Evolutionary conservation across 2,113 vertebrate genomes (phyloP).

Genomic region (Lophotis ruficrista): DNA sequence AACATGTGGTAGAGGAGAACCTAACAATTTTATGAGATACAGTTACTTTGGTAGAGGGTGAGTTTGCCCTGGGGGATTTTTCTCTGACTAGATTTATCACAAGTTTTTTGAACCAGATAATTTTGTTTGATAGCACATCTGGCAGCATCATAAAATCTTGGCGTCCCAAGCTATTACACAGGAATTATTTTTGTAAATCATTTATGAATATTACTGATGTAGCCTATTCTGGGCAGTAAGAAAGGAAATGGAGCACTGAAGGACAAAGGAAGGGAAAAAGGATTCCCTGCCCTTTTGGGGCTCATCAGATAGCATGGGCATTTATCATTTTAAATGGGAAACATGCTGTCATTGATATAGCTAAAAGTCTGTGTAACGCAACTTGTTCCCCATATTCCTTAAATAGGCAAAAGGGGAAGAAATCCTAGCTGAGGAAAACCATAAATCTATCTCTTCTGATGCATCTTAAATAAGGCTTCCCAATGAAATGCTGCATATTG

Average conservation of each 20-base stretch:
- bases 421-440: neutral
- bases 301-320: constrained; percentile 25
- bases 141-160: constrained; percentile 77
- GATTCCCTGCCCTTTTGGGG: constrained; percentile 32
- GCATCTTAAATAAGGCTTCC: constrained; percentile 7
- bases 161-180: constrained; percentile 73
- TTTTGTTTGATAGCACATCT: constrained; percentile 79
- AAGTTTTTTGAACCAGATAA: constrained; percentile 74
- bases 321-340: constrained; percentile 67
- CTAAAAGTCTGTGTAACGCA: constrained; percentile 43
- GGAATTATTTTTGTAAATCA: constrained; percentile 80
- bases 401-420: neutral
- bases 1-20: constrained; percentile 11
- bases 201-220: constrained; percentile 75
- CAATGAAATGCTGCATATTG: neutral
- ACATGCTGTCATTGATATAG: constrained; percentile 46
- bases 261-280: constrained; percentile 62
- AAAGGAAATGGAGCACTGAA: constrained; percentile 39
- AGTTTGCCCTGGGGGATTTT: constrained; percentile 51
- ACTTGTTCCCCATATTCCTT: constrained; percentile 25
- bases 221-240: constrained; percentile 58
- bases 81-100: constrained; percentile 72
- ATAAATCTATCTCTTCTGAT: neutral
- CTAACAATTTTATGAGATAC: constrained; percentile 38
- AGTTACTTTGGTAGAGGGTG: constrained; percentile 32